Percentiles rank a stretch among this genome's conserved stretches.
Evolutionary conservation across 2,888 invertebrate genomes (phyloP).

Genomic region (Portevinia maculata): DNA sequence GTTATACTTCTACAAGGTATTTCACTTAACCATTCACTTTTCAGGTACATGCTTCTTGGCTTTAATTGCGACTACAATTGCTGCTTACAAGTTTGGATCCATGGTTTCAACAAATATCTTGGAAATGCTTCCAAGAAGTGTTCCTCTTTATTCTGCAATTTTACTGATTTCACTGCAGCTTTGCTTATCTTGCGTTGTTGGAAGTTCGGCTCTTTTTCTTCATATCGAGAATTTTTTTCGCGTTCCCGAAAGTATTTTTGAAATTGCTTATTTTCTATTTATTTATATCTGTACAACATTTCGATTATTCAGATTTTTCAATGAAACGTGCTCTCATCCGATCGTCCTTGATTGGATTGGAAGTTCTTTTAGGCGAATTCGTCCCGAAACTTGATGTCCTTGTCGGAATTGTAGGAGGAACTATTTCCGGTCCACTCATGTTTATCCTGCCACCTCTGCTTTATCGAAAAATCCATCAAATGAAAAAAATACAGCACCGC

Average conservation of each 20-base stretch:
- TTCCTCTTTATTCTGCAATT: constrained; percentile 87
- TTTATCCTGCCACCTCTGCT: constrained; percentile 93
- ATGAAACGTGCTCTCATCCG: constrained; percentile 88
- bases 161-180: constrained; percentile 90
- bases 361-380: constrained; percentile 90
- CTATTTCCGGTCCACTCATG: constrained; percentile 91
- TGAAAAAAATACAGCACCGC: constrained; percentile 82
- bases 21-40: constrained; percentile 9
- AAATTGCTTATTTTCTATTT: neutral
- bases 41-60: constrained; percentile 86
- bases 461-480: constrained; percentile 87
- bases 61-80: constrained; percentile 86
- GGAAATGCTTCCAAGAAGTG: constrained; percentile 87
- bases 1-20: constrained; percentile 71
- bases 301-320: constrained; percentile 87
- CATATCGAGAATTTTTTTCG: constrained; percentile 90
- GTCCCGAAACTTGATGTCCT: constrained; percentile 94
- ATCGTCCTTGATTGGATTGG: constrained; percentile 87
- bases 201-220: constrained; percentile 91
- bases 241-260: constrained; percentile 84
- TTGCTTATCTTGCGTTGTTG: constrained; percentile 89
- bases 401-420: constrained; percentile 93
- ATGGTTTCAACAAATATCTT: constrained; percentile 87
- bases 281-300: too few relatives aligned
- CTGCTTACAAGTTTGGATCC: constrained; percentile 87